Base-by-base conservation (phyloP, 2,888 invertebrate species). In the Agonopterix subpropinquella region DNA sequence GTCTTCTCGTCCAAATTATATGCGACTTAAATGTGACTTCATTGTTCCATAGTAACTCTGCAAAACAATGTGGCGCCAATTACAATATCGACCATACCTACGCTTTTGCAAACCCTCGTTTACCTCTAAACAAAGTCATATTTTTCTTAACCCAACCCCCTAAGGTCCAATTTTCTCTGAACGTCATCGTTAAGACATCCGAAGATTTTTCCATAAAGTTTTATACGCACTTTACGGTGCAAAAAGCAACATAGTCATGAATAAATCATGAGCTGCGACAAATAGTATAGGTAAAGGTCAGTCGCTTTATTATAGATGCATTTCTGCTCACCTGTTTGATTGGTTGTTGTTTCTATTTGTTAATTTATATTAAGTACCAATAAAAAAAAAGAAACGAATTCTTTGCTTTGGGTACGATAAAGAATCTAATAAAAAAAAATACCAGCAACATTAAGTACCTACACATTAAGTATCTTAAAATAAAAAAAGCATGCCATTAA, bases 241-340 rank as follows among this genome's bases (percentile, higher is more conserved):
- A 83, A 83, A 81, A 83, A 80, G 68, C 61, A 59, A 55, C 57
- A 28, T 28, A 64, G 55, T 70, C 75, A 80, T 86, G 85, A 83
- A 86, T 86, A 77, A 86, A 69, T 73, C 79, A 87, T 86, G 80
- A 79, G 68, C 53, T 55, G 70, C 71, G 83, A 84, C 84, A 83
- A 85, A 85, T 84, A 85, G 79, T 79, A 68, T 67, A 68, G 67
- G 65, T 73, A 82, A 81, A 86, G 85, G 85, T 85, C 82, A 79
- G 71, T 75, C 68, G 73, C 75, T 80, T 77, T 75, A 79, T 78
- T 77, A 80, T 66, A 71, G 66, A 78, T 77, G 74, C 73, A 66
- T 65, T 47, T 56, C 58, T 57, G 67, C 64, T 74, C 75, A 77
- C 77, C 74, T 75, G 73, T 75, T 73, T 71, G 70, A 77, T 77